Evolutionary conservation across 2,797 vertebrate species (phyloP).

Genomic region (Hydrolagus colliei): DNA sequence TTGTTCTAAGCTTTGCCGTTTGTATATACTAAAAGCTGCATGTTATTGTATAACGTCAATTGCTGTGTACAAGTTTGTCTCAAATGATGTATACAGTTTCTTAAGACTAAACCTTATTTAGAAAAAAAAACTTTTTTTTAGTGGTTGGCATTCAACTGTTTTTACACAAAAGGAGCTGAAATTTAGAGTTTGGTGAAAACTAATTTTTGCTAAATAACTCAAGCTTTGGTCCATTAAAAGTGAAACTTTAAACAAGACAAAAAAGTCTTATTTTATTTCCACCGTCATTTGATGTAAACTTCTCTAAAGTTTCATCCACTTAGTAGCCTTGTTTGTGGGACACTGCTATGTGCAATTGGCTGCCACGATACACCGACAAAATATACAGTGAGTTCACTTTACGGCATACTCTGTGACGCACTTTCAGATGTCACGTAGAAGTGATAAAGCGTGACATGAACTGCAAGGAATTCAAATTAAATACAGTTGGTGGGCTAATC

Average conservation of each 20-base stretch:
- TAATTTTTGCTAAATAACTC: constrained; percentile 30
- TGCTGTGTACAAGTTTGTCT: constrained; percentile 61
- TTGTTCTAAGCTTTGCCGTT: constrained; percentile 51
- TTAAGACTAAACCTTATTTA: constrained; percentile 68
- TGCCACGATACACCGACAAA: no score
- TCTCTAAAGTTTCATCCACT: background rate
- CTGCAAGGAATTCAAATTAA: no score
- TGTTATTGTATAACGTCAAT: constrained; percentile 76
- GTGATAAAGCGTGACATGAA: no score
- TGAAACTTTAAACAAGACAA: constrained; percentile 15
- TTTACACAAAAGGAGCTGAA: constrained; percentile 27
- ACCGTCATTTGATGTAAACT: constrained; percentile 20
- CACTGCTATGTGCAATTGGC: no score
- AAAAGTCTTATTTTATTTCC: constrained; percentile 10
- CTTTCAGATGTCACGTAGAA: no score
- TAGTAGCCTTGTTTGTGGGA: no score
- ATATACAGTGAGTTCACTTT: no score
- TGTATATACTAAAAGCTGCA: constrained; percentile 80
- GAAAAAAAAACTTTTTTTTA: constrained; percentile 40
- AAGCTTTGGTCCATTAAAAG: constrained; percentile 30
- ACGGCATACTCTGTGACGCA: no score
- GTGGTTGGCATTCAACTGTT: constrained; percentile 31
- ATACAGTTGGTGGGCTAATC: no score
- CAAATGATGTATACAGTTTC: constrained; percentile 84
- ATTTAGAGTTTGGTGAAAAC: constrained; percentile 30